These are phyloP conservation scores for Drosophila cracens DNA, from an alignment of 2,888 invertebrate genomes.

Conservation along the genomic window DNA sequence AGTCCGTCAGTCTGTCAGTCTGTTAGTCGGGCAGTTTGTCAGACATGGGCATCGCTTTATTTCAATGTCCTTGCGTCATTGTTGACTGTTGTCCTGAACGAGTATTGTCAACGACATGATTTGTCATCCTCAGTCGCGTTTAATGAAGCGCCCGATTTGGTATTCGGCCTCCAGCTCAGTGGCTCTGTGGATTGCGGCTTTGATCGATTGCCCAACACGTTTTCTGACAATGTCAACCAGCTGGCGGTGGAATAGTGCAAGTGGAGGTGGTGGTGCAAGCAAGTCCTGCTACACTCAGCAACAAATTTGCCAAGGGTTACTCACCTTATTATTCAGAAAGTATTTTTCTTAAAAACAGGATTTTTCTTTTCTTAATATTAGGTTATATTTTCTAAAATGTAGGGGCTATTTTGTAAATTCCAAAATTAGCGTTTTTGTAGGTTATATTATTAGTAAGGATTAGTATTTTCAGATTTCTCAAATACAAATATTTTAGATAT, in stretches of 20 bases:
- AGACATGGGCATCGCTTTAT: slow-evolving; percentile 48
- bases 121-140: slow-evolving; percentile 70
- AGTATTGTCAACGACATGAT: slow-evolving; percentile 78
- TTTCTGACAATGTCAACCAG: slow-evolving; percentile 39
- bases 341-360: neutral
- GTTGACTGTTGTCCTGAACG: slow-evolving; percentile 55
- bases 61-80: slow-evolving; percentile 61
- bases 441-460: neutral
- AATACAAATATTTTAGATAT: neutral
- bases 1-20: slow-evolving; percentile 5
- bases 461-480: neutral
- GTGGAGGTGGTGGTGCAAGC: neutral
- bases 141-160: slow-evolving; percentile 62
- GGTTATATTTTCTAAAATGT: neutral
- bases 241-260: slow-evolving; percentile 18
- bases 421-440: neutral
- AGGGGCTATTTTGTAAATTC: neutral
- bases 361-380: neutral
- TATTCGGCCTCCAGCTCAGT: slow-evolving; percentile 24
- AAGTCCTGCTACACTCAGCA: slow-evolving; percentile 2
- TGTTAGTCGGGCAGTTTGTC: slow-evolving; percentile 16
- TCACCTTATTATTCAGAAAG: neutral
- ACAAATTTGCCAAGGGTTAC: neutral
- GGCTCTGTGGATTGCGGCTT: slow-evolving; percentile 42
- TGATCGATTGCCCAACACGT: slow-evolving; percentile 81